Conservation (phyloP, 2,888 invertebrate genomes). For the Cantharis lateralis region DNA sequence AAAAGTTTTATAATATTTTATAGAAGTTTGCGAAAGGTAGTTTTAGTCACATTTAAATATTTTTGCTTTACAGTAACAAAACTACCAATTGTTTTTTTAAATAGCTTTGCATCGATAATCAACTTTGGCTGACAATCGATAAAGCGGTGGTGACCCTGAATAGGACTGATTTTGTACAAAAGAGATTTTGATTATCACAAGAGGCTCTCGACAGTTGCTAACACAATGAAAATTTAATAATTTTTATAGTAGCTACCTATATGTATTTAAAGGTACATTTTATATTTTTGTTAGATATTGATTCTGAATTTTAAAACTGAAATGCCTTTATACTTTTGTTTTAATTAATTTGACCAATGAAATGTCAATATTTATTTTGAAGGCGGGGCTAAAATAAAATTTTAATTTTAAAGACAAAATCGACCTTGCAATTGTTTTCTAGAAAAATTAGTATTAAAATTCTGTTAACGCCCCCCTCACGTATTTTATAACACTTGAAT, state of each 20-base stretch:
- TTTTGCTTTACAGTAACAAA: background rate
- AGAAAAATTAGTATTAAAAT: too few species aligned
- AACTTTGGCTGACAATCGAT: conserved; percentile 22
- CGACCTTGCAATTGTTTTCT: too few species aligned
- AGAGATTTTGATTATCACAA: background rate
- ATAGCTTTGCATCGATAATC: conserved; percentile 4
- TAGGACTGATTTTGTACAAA: background rate
- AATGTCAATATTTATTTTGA: too few species aligned
- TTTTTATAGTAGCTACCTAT: background rate
- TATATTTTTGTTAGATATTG: too few species aligned
- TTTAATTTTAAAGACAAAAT: too few species aligned
- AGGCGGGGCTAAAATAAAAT: too few species aligned
- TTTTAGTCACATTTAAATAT: background rate
- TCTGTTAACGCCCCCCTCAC: too few species aligned
- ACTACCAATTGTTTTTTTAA: background rate
- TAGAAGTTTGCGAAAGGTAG: background rate
- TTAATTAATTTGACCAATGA: too few species aligned
- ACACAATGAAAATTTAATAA: background rate
- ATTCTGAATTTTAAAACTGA: too few species aligned
- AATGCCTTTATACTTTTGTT: too few species aligned
- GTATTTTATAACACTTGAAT: too few species aligned
- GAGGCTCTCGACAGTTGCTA: background rate
- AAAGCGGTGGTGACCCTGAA: conserved; percentile 17
- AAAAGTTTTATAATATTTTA: background rate
- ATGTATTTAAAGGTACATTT: too few species aligned